Percentiles rank a stretch among this genome's conserved stretches.
phyloP scores from a whole-genome alignment of 2,797 vertebrate genomes.

The Artibeus jamaicensis region DNA sequence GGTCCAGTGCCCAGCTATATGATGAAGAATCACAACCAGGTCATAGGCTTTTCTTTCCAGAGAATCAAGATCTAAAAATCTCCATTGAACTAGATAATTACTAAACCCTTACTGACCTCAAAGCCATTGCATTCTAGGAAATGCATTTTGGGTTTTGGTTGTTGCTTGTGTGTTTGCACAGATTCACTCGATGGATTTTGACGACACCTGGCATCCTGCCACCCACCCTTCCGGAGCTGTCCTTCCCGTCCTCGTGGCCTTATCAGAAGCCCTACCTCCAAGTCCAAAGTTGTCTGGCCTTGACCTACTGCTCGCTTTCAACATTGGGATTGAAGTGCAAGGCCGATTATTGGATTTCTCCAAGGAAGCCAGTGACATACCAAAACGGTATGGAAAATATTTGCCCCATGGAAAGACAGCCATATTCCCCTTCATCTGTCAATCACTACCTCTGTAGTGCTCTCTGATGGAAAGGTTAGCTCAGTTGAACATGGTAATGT shows the following conservation, averaged over 20 bases:
- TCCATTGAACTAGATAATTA: not conserved
- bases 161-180: slow-evolving; percentile 60
- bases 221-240: slow-evolving; percentile 94
- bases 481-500: not conserved
- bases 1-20: too few relatives aligned
- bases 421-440: not conserved
- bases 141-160: not conserved
- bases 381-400: slow-evolving; percentile 86
- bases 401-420: not conserved
- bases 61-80: not conserved
- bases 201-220: slow-evolving; percentile 97
- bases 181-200: slow-evolving; percentile 98
- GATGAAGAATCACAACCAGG: not conserved
- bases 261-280: slow-evolving; percentile 85
- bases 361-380: slow-evolving; percentile 92
- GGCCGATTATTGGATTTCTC: slow-evolving; percentile 92
- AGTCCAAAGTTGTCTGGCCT: slow-evolving; percentile 88
- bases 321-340: slow-evolving; percentile 93
- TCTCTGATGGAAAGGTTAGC: not conserved
- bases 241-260: slow-evolving; percentile 89
- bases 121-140: not conserved
- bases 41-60: not conserved
- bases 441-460: not conserved
- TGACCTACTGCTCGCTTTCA: slow-evolving; percentile 94
- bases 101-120: not conserved